Base-by-base conservation (phyloP, 2,797 vertebrate species). In the Fundulus diaphanus region DNA sequence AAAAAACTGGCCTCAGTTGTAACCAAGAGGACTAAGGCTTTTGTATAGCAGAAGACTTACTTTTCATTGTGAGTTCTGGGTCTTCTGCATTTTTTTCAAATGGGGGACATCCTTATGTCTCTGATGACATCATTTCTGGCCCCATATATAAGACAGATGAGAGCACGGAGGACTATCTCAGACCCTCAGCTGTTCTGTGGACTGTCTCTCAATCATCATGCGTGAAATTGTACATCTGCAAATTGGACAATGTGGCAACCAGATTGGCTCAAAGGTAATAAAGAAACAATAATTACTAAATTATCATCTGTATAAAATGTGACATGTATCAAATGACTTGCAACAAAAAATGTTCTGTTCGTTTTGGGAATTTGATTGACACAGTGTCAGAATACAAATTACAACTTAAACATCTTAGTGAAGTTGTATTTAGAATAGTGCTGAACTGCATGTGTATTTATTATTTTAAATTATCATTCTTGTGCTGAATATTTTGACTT, bases 191-290 rank as follows among this genome's bases (percentile, higher is more conserved):
- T 80, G 82, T 79, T 89, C 81, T 82, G 77, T 49, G 52, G 74
- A 85, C 82, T 87, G 81, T 81, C 80, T 72, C 72, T 78, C 24
- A 0, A 74, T 79, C 93, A 96, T 82, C 92, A 99, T 99, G 98
- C 96, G 98, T 87, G 98, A 99, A 91, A 99, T 99, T 5, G 96
- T 99, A 44, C 98, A 99, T 85, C 94, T 99, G 78, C 98, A 99
- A 95, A 97, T 99, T 1, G 98, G 98, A 90, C 98, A 99, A 91
- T 99, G 98, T 59, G 98, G 98, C 52, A 99, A 99, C 95, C 98
- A 99, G 92, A 98, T 99, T 1, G 98, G 98, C 89, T 91, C 96
- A 40, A 99, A 99, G 97, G 98, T 99, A 95, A 94, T 70, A 63
- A 78, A 31, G 4, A 76, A 37, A 24, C 16, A 1, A 42, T 49